Base-by-base conservation (phyloP, 2,113 vertebrate genomes). In the Notiomystis cincta region DNA sequence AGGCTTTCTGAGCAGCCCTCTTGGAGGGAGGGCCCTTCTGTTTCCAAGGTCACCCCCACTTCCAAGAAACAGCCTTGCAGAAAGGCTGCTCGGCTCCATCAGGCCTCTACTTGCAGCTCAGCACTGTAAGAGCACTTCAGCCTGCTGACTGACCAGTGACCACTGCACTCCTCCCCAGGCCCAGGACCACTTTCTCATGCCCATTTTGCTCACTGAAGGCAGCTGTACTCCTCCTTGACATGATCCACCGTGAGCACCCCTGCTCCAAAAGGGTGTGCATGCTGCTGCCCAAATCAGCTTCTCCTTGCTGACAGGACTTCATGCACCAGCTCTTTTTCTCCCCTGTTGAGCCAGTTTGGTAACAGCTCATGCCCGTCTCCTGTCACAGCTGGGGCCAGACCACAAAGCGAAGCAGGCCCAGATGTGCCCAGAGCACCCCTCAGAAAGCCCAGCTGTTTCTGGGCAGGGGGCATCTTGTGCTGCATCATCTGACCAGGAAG, bases 21-120 rank as follows among this genome's bases (percentile, higher is more conserved):
- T 85, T 69, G 31, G 65, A 94, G 24, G 8, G 40, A 71, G 38
- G 17, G 70, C 53, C 84, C 85, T 88, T 85, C 90, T 88, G 88
- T 80, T 94, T 37, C 87, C 92, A 95, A 96, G 90, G 96, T 96
- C 90, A 93, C 75, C 18, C 75, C 48, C n/a, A n/a, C 56, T 88
- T 85, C 77, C 66, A 80, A 61, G 61, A 65, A 85, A 57, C 53
- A 85, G 78, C 45, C 90, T 82, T 82, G 40, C 71, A 93, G 75
- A 76, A 93, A 88, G 25, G 62, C 62, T 86, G 53, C 70, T 77
- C 0, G 0, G 22, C 78, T 79, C 20, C 22, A 76, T 47, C 44
- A 76, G 48, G 56, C 19, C 35, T 62, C 62, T 37, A 44, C 47
- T 62, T 85, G 35, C n/a, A 45, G 22, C 64, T 81, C 64, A 27